Conservation (phyloP, 2,888 invertebrate genomes). For the Idaea aversata region DNA sequence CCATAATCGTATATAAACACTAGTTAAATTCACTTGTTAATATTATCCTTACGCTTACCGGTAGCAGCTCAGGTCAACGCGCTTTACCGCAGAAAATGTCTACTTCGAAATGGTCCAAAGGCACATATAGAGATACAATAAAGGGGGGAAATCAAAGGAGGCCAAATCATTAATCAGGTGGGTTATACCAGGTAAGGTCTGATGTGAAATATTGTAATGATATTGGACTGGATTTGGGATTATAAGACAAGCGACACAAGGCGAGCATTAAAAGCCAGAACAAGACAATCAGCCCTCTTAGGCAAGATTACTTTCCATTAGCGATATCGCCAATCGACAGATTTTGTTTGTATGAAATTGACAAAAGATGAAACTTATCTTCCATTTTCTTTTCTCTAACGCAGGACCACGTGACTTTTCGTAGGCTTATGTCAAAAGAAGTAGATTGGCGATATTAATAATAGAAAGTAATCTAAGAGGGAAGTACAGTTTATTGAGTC, state of each 20-base stretch:
- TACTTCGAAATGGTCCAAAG: slow-evolving; percentile 63
- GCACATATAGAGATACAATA: slow-evolving; percentile 61
- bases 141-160: slow-evolving; percentile 53
- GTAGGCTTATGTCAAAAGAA: too few species aligned
- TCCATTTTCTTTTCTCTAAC: too few species aligned
- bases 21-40: background rate
- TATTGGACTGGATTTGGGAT: background rate
- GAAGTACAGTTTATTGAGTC: background rate
- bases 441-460: too few species aligned
- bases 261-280: background rate
- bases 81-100: slow-evolving; percentile 17
- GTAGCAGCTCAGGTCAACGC: slow-evolving; percentile 43
- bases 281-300: background rate
- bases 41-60: background rate
- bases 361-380: too few species aligned
- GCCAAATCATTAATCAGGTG: background rate
- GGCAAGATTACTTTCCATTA: background rate
- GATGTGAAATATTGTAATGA: background rate
- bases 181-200: background rate
- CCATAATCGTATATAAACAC: background rate
- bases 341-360: too few species aligned
- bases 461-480: too few species aligned
- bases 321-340: too few species aligned
- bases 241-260: slow-evolving; percentile 7
- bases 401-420: too few species aligned